Evolutionary conservation across 1,140 invertebrate genomes (phyloP).

Genomic region (Drosophila mauritiana): DNA sequence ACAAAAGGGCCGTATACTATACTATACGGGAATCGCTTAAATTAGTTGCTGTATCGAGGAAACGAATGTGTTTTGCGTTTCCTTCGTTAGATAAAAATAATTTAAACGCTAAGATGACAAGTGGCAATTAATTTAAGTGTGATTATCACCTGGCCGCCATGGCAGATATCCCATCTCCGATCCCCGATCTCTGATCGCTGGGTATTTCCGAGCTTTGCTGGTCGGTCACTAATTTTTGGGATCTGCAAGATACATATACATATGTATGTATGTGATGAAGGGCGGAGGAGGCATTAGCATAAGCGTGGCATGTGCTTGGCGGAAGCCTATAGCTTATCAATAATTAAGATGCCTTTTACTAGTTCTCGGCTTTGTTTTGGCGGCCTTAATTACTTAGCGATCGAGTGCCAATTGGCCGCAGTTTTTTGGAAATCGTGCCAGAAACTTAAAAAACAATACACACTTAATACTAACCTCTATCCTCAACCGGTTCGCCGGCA

Average conservation of each 20-base stretch:
- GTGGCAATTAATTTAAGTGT: constrained; percentile 83
- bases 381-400: constrained; percentile 47
- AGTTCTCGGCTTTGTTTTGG: constrained; percentile 32
- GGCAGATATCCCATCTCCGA: constrained; percentile 36
- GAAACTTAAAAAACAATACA: constrained; percentile 33
- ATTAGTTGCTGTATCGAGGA: constrained; percentile 38
- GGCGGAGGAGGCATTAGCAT: constrained; percentile 38
- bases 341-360: constrained; percentile 30
- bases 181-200: constrained; percentile 27
- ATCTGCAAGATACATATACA: constrained; percentile 52
- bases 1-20: constrained; percentile 24
- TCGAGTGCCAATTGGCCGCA: constrained; percentile 33
- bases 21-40: constrained; percentile 36
- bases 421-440: constrained; percentile 65
- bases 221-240: constrained; percentile 73
- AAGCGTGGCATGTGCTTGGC: constrained; percentile 58
- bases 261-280: background rate
- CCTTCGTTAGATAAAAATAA: constrained; percentile 77
- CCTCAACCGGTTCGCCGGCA: constrained; percentile 75
- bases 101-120: constrained; percentile 82
- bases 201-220: constrained; percentile 70
- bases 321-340: constrained; percentile 35
- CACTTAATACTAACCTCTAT: constrained; percentile 73
- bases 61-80: constrained; percentile 34
- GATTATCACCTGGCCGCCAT: constrained; percentile 77